A percentile compares a stretch with the other conserved stretches of the same genome.
Evolutionary conservation across 2,113 vertebrate species (phyloP).

Genomic region (Uria aalge): DNA sequence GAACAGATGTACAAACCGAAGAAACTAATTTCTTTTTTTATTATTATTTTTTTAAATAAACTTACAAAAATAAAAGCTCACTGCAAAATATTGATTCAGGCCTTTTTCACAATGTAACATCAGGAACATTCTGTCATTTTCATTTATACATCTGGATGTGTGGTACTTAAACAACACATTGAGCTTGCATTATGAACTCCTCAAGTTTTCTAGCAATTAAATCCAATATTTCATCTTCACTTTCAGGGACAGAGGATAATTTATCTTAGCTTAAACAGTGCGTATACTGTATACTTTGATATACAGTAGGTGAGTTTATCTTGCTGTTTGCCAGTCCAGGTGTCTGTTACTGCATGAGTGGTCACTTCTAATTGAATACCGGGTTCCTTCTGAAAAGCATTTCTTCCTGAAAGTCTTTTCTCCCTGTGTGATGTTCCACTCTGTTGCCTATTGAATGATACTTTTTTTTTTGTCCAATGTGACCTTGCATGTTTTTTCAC

Average conservation of each 20-base stretch:
- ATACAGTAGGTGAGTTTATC: neutral
- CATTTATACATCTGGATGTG: neutral
- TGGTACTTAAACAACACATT: neutral
- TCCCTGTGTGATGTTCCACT: neutral
- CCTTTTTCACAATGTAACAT: neutral
- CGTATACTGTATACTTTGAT: neutral
- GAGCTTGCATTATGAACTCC: neutral
- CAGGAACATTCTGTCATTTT: neutral
- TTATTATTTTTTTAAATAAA: neutral
- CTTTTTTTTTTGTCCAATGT: neutral
- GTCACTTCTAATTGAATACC: neutral
- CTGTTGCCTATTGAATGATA: neutral
- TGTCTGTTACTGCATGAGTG: neutral
- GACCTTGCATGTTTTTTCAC: neutral
- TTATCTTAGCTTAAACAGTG: neutral
- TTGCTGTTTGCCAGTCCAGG: neutral
- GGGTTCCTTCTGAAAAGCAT: neutral
- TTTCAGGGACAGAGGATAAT: neutral
- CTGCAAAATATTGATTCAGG: neutral
- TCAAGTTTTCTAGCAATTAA: neutral
- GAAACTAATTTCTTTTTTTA: neutral
- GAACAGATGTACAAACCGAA: neutral
- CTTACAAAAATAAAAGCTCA: neutral
- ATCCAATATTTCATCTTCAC: neutral
- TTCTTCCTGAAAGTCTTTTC: neutral